Base-by-base conservation (phyloP, 1,140 invertebrate genomes). In the Kradibia gibbosae region DNA sequence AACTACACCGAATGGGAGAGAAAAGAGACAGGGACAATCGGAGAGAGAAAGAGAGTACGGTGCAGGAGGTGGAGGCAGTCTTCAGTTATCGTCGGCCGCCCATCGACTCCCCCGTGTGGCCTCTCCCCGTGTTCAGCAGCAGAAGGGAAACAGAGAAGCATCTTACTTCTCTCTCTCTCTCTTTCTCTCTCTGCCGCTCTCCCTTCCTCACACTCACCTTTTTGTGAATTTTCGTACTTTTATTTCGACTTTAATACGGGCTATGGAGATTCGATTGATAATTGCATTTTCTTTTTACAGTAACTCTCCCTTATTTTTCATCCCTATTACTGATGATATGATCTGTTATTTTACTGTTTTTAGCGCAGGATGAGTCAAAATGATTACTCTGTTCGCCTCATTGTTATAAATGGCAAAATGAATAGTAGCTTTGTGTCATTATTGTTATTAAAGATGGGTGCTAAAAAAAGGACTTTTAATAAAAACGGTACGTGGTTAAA, bases 1-100 rank as follows among this genome's bases (percentile, higher is more conserved):
- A 81, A 74, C 71, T 74, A 28, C 67, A 20, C 20, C 67, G 67
- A 77, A 74, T 74, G 65, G 53, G 83, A 86, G 85, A 85, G 80
- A 82, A 83, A 77, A 83, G 84, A 85, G 84, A 82, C 42, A 81
- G 83, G 83, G 81, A 83, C 83, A 83, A 84, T 81, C 83, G 86
- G 42, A 45, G 42, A 45, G 42, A 45, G 42, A 8, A 13, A 45
- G 42, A 45, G 42, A 13, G 42, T 8, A 83, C 50, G 82, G 83
- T 82, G 88, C 3, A 53, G 50, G 50, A 53, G 50, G 50, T 89
- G 88, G 88, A 90, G 89, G 89, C 89, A 89, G 89, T 90, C 89
- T 89, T 85, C 85, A 86, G 85, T 89, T 89, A 88, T 86, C 87
- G 87, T 88, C 85, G 87, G 88, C 88, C 90, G 88, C 89, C 90